Conservation (phyloP, 2,888 invertebrate genomes). For the Apantesis nais region DNA sequence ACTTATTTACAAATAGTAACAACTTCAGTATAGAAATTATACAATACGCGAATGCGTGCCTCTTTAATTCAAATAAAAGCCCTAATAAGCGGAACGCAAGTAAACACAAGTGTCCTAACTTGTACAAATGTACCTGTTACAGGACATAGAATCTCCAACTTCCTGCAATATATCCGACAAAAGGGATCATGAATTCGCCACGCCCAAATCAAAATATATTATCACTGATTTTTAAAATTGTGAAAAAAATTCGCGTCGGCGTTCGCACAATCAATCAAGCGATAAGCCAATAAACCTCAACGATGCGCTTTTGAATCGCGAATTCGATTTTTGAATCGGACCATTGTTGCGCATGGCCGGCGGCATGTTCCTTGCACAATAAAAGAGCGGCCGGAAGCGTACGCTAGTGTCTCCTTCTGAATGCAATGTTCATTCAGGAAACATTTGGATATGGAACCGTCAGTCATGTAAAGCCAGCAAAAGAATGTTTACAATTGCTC, state of each 20-base stretch:
- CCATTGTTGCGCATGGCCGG: constrained; percentile 77
- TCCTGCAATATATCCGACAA: constrained; percentile 74
- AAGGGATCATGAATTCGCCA: constrained; percentile 73
- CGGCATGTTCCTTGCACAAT: constrained; percentile 81
- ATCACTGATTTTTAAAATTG: constrained; percentile 67
- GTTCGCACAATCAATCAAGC: constrained; percentile 86
- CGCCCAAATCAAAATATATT: constrained; percentile 85
- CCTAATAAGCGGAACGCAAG: constrained; percentile 76
- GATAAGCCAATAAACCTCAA: constrained; percentile 86
- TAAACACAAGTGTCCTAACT: constrained; percentile 76
- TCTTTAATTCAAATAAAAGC: constrained; percentile 57
- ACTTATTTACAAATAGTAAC: constrained; percentile 52
- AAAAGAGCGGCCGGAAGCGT: constrained; percentile 81
- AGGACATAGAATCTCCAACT: constrained; percentile 67
- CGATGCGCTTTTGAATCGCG: constrained; percentile 84
- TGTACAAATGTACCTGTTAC: constrained; percentile 68
- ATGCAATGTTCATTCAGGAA: constrained; percentile 74
- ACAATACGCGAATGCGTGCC: constrained; percentile 57
- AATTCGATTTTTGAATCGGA: constrained; percentile 80
- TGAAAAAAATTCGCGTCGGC: constrained; percentile 60
- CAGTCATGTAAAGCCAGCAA: constrained; percentile 59
- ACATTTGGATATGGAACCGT: constrained; percentile 67
- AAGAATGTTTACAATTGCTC: constrained; percentile 34
- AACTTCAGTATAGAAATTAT: constrained; percentile 51
- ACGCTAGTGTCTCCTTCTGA: constrained; percentile 75